Evolutionary conservation across 1,140 invertebrate genomes (phyloP).

Genomic region (Limonius californicus): DNA sequence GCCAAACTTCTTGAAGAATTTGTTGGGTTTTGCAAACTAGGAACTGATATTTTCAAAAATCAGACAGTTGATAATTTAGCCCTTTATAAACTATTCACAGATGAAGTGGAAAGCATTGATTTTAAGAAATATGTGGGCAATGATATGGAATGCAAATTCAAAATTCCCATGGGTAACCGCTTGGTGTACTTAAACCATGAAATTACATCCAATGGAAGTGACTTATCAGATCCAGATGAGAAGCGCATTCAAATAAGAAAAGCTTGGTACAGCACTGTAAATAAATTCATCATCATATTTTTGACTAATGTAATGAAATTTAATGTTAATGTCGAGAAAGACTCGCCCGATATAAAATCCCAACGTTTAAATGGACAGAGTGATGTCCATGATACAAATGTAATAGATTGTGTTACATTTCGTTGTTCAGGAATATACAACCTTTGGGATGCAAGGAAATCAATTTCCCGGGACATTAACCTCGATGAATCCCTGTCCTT

Average conservation of each 20-base stretch:
- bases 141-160: conserved; percentile 17
- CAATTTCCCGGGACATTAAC: conserved; percentile 22
- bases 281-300: conserved; percentile 23
- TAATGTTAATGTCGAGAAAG: conserved; percentile 15
- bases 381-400: conserved; percentile 16
- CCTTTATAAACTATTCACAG: conserved; percentile 32
- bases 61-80: not conserved
- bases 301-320: conserved; percentile 28
- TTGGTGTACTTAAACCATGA: conserved; percentile 18
- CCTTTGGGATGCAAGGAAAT: conserved; percentile 30
- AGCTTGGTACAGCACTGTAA: conserved; percentile 24
- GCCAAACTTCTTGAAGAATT: conserved; percentile 35
- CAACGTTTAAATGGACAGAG: conserved; percentile 12
- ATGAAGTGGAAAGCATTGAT: not conserved
- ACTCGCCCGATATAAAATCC: conserved; percentile 5
- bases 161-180: conserved; percentile 7
- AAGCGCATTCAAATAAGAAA: conserved; percentile 12
- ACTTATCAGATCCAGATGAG: not conserved
- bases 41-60: conserved; percentile 21
- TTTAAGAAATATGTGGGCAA: conserved; percentile 16
- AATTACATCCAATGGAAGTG: not conserved
- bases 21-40: conserved; percentile 25
- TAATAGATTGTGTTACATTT: conserved; percentile 21
- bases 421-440: conserved; percentile 27
- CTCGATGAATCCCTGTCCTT: not conserved